Percentiles rank a stretch among this genome's conserved stretches.
phyloP scores from a whole-genome alignment of 1,140 invertebrate genomes.

The Monochamus saltuarius region DNA sequence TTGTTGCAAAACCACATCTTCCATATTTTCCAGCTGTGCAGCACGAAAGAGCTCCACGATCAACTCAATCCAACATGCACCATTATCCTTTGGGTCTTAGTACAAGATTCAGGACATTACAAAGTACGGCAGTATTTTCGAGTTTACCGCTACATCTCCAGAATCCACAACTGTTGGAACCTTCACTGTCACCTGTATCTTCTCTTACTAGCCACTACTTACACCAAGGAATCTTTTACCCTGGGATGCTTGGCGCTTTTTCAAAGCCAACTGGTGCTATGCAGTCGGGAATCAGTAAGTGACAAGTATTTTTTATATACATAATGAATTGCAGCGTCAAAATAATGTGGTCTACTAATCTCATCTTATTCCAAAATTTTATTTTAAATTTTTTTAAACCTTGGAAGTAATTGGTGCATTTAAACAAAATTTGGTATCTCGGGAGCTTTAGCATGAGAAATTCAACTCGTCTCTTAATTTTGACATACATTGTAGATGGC shows the following conservation, averaged over 20 bases:
- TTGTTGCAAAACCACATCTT: no score
- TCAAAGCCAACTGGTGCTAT: conserved; percentile 34
- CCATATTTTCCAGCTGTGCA: conserved; percentile 71
- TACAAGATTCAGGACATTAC: conserved; percentile 42
- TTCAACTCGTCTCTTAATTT: no score
- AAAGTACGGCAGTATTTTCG: conserved; percentile 54
- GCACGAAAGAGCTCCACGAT: conserved; percentile 81
- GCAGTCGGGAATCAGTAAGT: conserved; percentile 29
- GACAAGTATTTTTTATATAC: no score
- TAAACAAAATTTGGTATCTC: no score
- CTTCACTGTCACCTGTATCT: conserved; percentile 16
- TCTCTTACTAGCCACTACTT: conserved; percentile 35
- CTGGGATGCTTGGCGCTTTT: conserved; percentile 40
- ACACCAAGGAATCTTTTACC: conserved; percentile 47
- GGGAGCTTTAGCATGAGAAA: no score
- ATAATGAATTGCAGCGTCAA: no score
- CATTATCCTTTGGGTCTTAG: conserved; percentile 50
- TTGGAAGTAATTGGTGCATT: no score
- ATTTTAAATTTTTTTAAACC: no score
- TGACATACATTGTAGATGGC: no score
- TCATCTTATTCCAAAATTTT: no score
- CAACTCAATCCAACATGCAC: conserved; percentile 46
- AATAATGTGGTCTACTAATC: no score
- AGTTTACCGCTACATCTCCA: conserved; percentile 56
- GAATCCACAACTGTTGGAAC: conserved; percentile 35